A percentile compares a stretch with the other conserved stretches of the same genome.
These are phyloP conservation scores for Otocyon megalotis DNA, from an alignment of 2,113 vertebrate genomes.

Conservation along the genomic window DNA sequence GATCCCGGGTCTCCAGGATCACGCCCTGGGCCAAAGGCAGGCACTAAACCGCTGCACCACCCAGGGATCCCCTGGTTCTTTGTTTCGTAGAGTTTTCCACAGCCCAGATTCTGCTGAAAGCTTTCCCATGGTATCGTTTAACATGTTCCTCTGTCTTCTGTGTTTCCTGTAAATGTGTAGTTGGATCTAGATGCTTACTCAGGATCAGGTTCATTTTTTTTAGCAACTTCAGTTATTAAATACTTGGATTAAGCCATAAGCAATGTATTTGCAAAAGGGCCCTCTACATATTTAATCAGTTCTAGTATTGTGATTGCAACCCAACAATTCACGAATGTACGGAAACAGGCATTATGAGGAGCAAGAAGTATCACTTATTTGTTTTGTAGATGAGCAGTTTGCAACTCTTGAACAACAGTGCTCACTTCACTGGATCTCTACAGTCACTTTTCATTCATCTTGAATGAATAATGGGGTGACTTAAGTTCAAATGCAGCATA, in stretches of 20 bases:
- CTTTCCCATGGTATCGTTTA: background rate
- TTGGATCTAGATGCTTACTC: background rate
- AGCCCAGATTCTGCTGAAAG: background rate
- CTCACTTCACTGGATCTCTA: slow-evolving; percentile 85
- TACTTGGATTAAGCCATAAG: slow-evolving; percentile 87
- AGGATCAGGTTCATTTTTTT: slow-evolving; percentile 24
- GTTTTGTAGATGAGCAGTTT: slow-evolving; percentile 86
- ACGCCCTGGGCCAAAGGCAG: no score
- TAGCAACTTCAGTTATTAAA: slow-evolving; percentile 87
- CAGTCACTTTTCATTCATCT: slow-evolving; percentile 88
- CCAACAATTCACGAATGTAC: slow-evolving; percentile 86
- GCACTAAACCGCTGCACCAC: no score
- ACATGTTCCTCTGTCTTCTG: slow-evolving; percentile 7
- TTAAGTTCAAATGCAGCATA: slow-evolving; percentile 88
- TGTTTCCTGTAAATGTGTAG: background rate
- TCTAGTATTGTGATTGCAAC: slow-evolving; percentile 87
- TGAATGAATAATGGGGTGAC: slow-evolving; percentile 89
- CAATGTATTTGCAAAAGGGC: slow-evolving; percentile 87
- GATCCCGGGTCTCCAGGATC: no score
- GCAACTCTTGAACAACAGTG: slow-evolving; percentile 80
- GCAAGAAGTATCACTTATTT: slow-evolving; percentile 86
- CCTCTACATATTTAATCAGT: slow-evolving; percentile 86
- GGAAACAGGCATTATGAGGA: slow-evolving; percentile 82
- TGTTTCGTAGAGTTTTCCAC: background rate
- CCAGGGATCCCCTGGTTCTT: background rate